These are phyloP conservation scores for Callocephalon fimbriatum DNA, from an alignment of 2,113 vertebrate species.

Conservation along the genomic window DNA sequence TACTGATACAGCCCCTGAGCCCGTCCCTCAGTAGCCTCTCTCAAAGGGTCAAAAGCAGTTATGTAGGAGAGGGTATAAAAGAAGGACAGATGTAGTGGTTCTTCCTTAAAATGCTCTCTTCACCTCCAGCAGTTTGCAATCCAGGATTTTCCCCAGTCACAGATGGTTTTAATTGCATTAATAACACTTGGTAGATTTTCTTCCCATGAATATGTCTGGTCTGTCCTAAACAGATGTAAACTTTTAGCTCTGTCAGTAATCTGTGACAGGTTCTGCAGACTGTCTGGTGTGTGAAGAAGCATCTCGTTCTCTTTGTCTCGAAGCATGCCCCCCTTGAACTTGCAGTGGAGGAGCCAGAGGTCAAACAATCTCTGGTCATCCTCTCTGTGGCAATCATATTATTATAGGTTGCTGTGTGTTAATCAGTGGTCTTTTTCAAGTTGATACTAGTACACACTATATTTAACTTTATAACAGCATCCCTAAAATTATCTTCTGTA, in stretches of 20 bases:
- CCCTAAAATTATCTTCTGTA: background rate
- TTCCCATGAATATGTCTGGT: background rate
- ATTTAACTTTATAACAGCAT: background rate
- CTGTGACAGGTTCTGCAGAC: background rate
- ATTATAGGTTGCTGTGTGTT: background rate
- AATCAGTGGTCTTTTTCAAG: background rate
- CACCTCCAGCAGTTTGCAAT: background rate
- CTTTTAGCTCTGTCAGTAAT: background rate
- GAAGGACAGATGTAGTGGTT: background rate
- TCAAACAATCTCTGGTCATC: background rate
- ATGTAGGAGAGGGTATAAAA: background rate
- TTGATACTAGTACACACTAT: background rate
- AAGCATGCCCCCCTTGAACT: background rate
- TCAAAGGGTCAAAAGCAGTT: background rate
- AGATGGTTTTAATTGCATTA: conserved; percentile 41
- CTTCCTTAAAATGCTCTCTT: background rate
- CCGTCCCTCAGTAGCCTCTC: fast-evolving
- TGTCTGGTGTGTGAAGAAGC: background rate
- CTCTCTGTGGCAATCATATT: background rate
- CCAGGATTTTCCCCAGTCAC: background rate
- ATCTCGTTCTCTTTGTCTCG: background rate
- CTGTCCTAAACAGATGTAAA: background rate
- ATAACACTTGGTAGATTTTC: background rate
- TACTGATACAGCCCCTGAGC: background rate
- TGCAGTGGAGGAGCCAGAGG: background rate